Evolutionary conservation across 2,888 invertebrate species (phyloP).

Genomic region (Lasioglossum pauxillum): DNA sequence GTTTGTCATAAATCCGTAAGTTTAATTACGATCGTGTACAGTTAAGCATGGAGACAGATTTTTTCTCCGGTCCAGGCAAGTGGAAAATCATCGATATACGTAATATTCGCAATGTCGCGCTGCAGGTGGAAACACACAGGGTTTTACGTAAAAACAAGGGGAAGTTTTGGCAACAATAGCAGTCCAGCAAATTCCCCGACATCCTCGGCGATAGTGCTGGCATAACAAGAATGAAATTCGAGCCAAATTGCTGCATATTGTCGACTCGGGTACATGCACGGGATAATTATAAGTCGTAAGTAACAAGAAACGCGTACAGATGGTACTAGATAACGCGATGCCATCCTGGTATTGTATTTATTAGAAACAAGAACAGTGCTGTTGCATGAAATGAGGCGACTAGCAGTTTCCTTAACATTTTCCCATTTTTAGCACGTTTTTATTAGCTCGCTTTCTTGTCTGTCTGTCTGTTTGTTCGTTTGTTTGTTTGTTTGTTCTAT

Average conservation of each 20-base stretch:
- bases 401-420: neutral
- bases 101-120: neutral
- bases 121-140: neutral
- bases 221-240: slow-evolving; percentile 43
- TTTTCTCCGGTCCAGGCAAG: neutral
- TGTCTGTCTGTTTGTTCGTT: too few relatives aligned
- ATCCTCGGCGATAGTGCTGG: slow-evolving; percentile 12
- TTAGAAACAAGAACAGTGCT: neutral
- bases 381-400: neutral
- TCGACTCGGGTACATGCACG: slow-evolving; percentile 30
- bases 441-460: too few relatives aligned
- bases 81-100: neutral
- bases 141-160: neutral
- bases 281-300: slow-evolving; percentile 34
- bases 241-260: slow-evolving; percentile 38
- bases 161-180: slow-evolving; percentile 34
- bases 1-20: neutral
- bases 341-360: neutral
- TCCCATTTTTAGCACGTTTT: neutral
- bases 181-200: slow-evolving; percentile 27
- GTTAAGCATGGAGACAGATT: neutral
- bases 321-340: neutral
- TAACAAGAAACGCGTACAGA: slow-evolving; percentile 17
- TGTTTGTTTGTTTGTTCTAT: too few relatives aligned
- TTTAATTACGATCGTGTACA: neutral